phyloP scores from a whole-genome alignment of 2,113 vertebrate genomes.

The Sarotherodon lohbergeri region DNA sequence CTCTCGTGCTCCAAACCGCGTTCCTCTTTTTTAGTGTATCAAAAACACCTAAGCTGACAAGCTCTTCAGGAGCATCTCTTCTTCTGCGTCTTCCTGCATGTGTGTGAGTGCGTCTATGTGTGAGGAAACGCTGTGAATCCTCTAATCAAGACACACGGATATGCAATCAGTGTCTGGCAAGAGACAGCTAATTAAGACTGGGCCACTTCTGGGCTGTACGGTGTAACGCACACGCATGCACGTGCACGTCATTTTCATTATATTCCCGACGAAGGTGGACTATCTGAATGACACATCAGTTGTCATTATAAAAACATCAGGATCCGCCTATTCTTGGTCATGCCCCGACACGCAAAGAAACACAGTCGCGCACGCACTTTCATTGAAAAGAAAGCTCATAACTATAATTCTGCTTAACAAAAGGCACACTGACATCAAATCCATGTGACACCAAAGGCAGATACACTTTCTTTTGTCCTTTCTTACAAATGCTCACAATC shows the following conservation, averaged over 20 bases:
- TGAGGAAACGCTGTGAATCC: conserved; percentile 43
- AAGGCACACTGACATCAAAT: conserved; percentile 12
- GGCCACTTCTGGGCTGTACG: conserved; percentile 31
- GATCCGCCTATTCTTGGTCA: neutral
- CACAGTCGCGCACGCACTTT: neutral
- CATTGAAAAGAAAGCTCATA: neutral
- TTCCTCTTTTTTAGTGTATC: neutral
- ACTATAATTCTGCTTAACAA: conserved; percentile 23
- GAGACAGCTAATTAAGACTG: conserved; percentile 67
- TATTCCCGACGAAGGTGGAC: neutral
- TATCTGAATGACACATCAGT: conserved; percentile 55
- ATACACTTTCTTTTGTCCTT: neutral
- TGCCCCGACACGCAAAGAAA: neutral
- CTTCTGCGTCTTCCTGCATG: neutral
- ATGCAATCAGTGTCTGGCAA: conserved; percentile 67
- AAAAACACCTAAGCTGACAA: conserved; percentile 4
- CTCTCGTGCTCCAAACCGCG: neutral
- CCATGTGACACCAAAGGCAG: conserved; percentile 4
- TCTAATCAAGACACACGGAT: conserved; percentile 69
- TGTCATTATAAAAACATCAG: conserved; percentile 25
- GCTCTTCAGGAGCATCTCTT: neutral
- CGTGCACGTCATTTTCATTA: conserved; percentile 18
- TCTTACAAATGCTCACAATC: conserved; percentile 35
- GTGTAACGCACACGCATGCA: neutral
- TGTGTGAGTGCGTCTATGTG: neutral